phyloP scores from a whole-genome alignment of 2,888 invertebrate genomes.

The Polymixis flavicincta region DNA sequence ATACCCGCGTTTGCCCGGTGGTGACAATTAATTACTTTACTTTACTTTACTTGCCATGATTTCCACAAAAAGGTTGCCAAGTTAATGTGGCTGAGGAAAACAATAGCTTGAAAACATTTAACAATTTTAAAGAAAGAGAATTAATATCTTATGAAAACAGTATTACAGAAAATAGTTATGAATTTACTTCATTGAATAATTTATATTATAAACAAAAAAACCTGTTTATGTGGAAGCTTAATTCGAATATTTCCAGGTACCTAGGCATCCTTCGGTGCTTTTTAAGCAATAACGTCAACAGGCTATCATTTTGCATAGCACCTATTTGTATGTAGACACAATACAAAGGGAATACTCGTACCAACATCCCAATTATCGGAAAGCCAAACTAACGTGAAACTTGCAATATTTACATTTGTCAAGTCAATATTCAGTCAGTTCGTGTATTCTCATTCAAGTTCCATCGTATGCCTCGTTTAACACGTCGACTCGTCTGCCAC shows the following conservation, averaged over 20 bases:
- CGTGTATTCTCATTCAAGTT: conserved; percentile 62
- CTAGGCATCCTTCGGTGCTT: not conserved
- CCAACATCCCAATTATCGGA: conserved; percentile 25
- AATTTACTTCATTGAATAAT: not conserved
- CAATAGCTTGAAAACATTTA: not conserved
- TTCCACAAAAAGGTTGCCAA: not conserved
- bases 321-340: not conserved
- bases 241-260: not conserved
- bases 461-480: conserved; percentile 58
- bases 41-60: not conserved
- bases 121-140: not conserved
- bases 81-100: not conserved
- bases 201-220: not conserved
- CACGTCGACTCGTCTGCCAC: conserved; percentile 38
- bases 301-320: not conserved
- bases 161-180: no score
- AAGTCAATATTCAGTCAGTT: conserved; percentile 56
- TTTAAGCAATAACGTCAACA: no score
- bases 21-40: no score
- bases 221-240: not conserved
- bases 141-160: not conserved
- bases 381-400: conserved; percentile 36
- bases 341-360: not conserved
- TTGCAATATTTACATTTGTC: conserved; percentile 52
- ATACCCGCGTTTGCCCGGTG: no score